These are phyloP conservation scores for Acanthosepion esculentum DNA, from an alignment of 2,888 invertebrate genomes.

Conservation along the genomic window DNA sequence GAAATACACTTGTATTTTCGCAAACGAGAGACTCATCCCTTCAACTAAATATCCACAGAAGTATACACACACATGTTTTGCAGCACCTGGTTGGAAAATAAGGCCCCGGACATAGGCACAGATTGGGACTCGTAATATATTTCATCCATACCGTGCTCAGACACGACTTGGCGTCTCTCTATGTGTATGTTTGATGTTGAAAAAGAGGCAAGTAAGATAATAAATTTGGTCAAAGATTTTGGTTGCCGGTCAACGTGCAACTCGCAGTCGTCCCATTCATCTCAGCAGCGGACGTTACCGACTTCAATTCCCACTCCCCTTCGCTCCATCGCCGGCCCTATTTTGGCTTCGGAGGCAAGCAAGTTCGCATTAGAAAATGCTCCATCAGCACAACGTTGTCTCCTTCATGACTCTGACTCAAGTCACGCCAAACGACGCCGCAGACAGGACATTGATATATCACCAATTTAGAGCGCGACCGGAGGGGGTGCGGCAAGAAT, in stretches of 20 bases:
- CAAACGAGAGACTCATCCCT: neutral
- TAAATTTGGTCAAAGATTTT: neutral
- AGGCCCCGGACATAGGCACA: neutral
- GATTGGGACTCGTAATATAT: neutral
- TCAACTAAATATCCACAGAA: neutral
- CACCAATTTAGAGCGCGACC: neutral
- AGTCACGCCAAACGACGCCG: neutral
- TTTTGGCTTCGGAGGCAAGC: neutral
- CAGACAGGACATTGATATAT: neutral
- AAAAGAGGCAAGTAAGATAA: neutral
- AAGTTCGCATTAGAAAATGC: neutral
- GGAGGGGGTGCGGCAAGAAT: neutral
- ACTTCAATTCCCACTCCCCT: neutral
- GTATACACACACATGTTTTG: neutral
- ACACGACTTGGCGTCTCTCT: neutral
- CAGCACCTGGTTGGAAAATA: neutral
- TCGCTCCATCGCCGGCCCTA: neutral
- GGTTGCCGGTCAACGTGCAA: slow-evolving; percentile 9
- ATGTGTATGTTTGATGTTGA: neutral
- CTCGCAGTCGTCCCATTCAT: neutral
- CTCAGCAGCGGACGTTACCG: neutral
- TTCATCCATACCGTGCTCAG: neutral
- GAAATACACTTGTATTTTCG: neutral
- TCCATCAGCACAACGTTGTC: neutral
- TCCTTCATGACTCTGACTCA: neutral